Percentiles rank a stretch among this genome's conserved stretches.
These are phyloP conservation scores for Cetonia aurata DNA, from an alignment of 2,888 invertebrate species.

Conservation along the genomic window DNA sequence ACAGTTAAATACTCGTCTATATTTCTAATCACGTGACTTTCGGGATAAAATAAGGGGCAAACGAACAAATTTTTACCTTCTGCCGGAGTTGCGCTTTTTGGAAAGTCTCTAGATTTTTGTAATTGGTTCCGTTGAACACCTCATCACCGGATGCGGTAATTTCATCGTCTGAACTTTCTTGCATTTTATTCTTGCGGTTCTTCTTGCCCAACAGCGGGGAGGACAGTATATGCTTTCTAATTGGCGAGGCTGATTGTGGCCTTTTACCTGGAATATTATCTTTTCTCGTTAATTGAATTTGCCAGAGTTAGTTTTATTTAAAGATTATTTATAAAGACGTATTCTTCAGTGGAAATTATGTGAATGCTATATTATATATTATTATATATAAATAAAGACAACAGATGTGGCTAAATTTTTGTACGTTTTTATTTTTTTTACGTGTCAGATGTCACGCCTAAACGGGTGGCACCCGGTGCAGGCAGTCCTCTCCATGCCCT, in stretches of 20 bases:
- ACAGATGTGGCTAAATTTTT: no score
- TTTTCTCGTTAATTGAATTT: no score
- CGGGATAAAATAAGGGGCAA: not conserved
- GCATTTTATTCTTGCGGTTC: slow-evolving; percentile 79
- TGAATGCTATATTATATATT: no score
- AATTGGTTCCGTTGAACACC: slow-evolving; percentile 78
- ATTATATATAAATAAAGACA: not conserved
- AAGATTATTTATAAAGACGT: no score
- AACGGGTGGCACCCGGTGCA: no score
- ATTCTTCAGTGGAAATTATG: no score
- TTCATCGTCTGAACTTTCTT: slow-evolving; percentile 88
- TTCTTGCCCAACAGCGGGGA: slow-evolving; percentile 84
- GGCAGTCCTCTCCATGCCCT: no score
- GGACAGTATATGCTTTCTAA: slow-evolving; percentile 83
- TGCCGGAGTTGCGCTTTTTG: slow-evolving; percentile 92
- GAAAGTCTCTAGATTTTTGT: slow-evolving; percentile 89
- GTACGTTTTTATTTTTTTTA: no score
- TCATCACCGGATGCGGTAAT: slow-evolving; percentile 71
- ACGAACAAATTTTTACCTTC: slow-evolving; percentile 74
- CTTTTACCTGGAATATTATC: slow-evolving; percentile 68
- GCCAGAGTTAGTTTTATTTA: no score
- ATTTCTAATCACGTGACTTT: no score
- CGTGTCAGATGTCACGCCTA: no score
- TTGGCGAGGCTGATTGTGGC: slow-evolving; percentile 85
- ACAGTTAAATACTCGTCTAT: no score